phyloP scores from a whole-genome alignment of 2,888 invertebrate species.

The Apodemia zela region DNA sequence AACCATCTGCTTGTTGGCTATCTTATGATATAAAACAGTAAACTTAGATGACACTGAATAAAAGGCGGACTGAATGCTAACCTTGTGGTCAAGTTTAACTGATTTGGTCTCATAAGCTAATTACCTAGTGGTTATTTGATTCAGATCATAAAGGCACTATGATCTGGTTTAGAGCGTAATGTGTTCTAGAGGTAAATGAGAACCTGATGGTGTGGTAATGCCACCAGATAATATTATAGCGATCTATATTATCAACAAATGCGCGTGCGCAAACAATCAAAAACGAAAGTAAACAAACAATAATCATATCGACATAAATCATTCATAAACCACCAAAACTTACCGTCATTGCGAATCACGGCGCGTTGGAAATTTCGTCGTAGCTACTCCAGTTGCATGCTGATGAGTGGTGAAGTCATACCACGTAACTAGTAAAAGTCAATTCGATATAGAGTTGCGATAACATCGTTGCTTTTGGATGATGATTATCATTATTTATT shows the following conservation, averaged over 20 bases:
- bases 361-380: slow-evolving; percentile 48
- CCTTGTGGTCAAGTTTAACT: too few relatives aligned
- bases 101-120: too few relatives aligned
- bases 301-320: slow-evolving; percentile 34
- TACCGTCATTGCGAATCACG: slow-evolving; percentile 30
- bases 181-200: too few relatives aligned
- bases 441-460: slow-evolving; percentile 23
- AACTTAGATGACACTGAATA: too few relatives aligned
- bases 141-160: too few relatives aligned
- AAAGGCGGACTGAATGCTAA: too few relatives aligned
- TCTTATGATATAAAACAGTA: too few relatives aligned
- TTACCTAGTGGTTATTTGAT: too few relatives aligned
- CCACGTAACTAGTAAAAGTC: slow-evolving; percentile 49
- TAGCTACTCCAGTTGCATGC: slow-evolving; percentile 36
- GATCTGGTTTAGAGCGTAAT: too few relatives aligned
- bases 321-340: slow-evolving; percentile 35
- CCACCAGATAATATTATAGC: too few relatives aligned
- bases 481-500: background rate
- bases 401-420: slow-evolving; percentile 47
- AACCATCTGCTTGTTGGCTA: too few relatives aligned
- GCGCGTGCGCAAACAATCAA: slow-evolving; percentile 18
- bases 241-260: background rate
- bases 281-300: slow-evolving; percentile 35
- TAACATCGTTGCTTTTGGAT: slow-evolving; percentile 15
- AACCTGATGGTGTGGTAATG: too few relatives aligned